Evolutionary conservation across 2,888 invertebrate species (phyloP).

Genomic region (Limulus polyphemus): DNA sequence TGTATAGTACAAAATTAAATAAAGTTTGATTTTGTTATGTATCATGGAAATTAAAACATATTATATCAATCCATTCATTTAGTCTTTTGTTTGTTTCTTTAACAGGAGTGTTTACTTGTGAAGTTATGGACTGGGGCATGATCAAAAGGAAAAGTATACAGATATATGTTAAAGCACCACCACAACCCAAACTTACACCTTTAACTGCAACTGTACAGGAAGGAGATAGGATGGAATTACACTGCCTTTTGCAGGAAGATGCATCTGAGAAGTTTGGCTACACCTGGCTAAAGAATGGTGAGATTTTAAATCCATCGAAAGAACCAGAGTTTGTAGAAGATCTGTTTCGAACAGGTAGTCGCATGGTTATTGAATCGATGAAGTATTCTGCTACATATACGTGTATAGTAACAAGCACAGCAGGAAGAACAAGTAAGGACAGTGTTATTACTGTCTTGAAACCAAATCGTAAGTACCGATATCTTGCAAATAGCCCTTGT

Average conservation of each 20-base stretch:
- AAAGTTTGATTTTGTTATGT: too few relatives aligned
- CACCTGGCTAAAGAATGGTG: slow-evolving; percentile 68
- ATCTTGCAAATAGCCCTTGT: background rate
- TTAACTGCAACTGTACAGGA: slow-evolving; percentile 16
- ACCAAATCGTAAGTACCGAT: slow-evolving; percentile 13
- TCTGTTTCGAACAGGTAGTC: slow-evolving; percentile 67
- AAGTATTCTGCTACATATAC: slow-evolving; percentile 21
- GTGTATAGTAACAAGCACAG: slow-evolving; percentile 24
- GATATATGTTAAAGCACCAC: slow-evolving; percentile 49
- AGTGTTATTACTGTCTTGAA: slow-evolving; percentile 24
- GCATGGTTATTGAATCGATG: slow-evolving; percentile 57
- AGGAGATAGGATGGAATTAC: slow-evolving; percentile 16
- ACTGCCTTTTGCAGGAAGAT: slow-evolving; percentile 22
- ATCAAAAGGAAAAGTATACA: slow-evolving; percentile 53
- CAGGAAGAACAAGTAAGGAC: slow-evolving; percentile 19
- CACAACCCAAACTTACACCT: slow-evolving; percentile 32
- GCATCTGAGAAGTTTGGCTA: slow-evolving; percentile 47
- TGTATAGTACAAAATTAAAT: too few relatives aligned
- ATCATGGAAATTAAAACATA: too few relatives aligned
- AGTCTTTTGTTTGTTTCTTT: background rate
- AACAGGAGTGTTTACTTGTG: slow-evolving; percentile 54
- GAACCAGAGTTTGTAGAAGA: slow-evolving; percentile 67
- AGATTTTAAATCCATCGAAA: slow-evolving; percentile 42
- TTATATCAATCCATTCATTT: background rate
- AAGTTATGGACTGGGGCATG: slow-evolving; percentile 55